Evolutionary conservation across 2,113 vertebrate genomes (phyloP).

Genomic region (Oreotrochilus melanogaster): DNA sequence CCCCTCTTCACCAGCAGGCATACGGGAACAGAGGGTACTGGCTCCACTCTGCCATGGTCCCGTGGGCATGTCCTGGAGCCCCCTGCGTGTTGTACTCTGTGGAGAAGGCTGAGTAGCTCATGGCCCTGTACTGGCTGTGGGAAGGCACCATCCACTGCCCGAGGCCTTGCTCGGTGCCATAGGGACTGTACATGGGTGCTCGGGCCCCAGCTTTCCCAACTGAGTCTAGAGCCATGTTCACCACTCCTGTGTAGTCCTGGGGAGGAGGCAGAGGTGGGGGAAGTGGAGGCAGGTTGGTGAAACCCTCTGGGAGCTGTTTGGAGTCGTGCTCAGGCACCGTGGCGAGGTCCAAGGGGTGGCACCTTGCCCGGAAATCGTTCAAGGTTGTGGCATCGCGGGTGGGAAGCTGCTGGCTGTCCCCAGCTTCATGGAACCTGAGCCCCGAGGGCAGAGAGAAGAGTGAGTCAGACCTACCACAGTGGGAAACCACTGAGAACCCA

Average conservation of each 20-base stretch:
- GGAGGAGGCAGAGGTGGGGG: constrained; percentile 60
- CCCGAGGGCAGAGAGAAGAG: constrained; percentile 2
- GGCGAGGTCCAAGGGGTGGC: constrained; percentile 79
- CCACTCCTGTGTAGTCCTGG: constrained; percentile 84
- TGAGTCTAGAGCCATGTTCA: constrained; percentile 80
- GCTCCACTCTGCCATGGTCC: constrained; percentile 88
- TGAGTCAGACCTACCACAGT: constrained; percentile 70
- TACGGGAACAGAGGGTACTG: constrained; percentile 91
- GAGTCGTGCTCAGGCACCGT: constrained; percentile 79
- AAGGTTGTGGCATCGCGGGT: background rate
- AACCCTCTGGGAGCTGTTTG: constrained; percentile 66
- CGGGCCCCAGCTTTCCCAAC: constrained; percentile 80
- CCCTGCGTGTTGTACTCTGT: constrained; percentile 84
- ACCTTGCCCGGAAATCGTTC: constrained; percentile 68
- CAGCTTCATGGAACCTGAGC: constrained; percentile 54
- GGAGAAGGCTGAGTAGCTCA: constrained; percentile 76
- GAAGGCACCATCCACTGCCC: constrained; percentile 84
- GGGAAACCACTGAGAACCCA: constrained; percentile 33
- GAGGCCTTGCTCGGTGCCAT: constrained; percentile 80
- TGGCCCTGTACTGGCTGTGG: constrained; percentile 80
- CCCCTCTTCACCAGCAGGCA: constrained; percentile 85
- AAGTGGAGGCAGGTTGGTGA: constrained; percentile 61
- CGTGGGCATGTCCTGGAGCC: constrained; percentile 82
- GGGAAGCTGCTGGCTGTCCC: constrained; percentile 44
- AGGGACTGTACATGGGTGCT: constrained; percentile 82